Evolutionary conservation across 2,797 vertebrate species (phyloP).

Genomic region (Dicrostonyx torquatus): DNA sequence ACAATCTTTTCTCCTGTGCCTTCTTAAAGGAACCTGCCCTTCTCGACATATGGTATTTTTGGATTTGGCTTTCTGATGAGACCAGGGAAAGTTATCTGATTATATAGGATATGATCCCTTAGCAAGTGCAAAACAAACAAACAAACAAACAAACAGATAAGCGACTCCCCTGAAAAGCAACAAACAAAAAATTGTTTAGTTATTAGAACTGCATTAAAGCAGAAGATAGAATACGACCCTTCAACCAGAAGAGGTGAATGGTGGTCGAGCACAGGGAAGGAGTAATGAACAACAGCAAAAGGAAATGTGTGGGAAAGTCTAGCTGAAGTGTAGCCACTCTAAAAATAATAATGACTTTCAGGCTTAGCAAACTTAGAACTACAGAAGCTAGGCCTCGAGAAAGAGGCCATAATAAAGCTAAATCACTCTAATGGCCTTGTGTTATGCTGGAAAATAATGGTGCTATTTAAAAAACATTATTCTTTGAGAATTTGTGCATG

Average conservation of each 20-base stretch:
- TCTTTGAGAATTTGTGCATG: neutral
- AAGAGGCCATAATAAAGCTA: neutral
- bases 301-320: conserved; percentile 11
- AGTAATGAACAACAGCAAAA: neutral
- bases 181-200: neutral
- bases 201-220: neutral
- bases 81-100: neutral
- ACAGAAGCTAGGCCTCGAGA: neutral
- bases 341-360: conserved; percentile 11
- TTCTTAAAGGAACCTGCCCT: neutral
- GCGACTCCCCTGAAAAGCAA: neutral
- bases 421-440: neutral
- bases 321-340: neutral
- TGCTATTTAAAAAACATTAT: neutral
- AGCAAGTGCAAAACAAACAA: neutral
- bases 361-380: neutral
- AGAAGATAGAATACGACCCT: neutral
- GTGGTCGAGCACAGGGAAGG: neutral
- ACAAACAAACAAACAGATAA: neutral
- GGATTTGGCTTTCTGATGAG: neutral
- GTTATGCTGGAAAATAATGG: conserved; percentile 5
- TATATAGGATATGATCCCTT: neutral
- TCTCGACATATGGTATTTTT: neutral
- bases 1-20: neutral
- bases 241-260: neutral